These are phyloP conservation scores for Bactericera cockerelli DNA, from an alignment of 1,140 invertebrate species.

Conservation along the genomic window DNA sequence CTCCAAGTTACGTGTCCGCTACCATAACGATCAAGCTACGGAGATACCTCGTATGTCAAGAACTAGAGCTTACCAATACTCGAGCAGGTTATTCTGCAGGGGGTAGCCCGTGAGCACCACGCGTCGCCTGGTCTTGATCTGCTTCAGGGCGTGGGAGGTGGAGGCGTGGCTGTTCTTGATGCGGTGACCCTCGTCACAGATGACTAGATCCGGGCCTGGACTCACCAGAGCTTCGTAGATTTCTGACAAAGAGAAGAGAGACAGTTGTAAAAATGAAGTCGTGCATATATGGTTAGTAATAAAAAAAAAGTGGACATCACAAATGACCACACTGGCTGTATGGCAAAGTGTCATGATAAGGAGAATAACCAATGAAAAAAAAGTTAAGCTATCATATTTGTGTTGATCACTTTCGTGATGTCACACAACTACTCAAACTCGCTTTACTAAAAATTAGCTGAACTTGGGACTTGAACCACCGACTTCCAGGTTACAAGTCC, in stretches of 20 bases:
- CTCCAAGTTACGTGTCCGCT: too few species aligned
- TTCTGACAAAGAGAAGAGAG: slow-evolving; percentile 47
- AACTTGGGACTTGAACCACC: too few species aligned
- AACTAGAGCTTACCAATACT: slow-evolving; percentile 60
- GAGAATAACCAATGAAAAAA: too few species aligned
- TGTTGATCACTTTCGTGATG: too few species aligned
- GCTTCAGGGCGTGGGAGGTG: slow-evolving; percentile 79
- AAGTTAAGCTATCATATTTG: too few species aligned
- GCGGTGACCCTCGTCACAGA: slow-evolving; percentile 91
- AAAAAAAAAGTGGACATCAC: neutral
- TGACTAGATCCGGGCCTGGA: slow-evolving; percentile 86
- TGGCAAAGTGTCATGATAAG: too few species aligned
- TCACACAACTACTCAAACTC: too few species aligned
- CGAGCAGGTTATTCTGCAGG: slow-evolving; percentile 87
- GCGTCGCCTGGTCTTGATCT: slow-evolving; percentile 74
- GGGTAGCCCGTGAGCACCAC: slow-evolving; percentile 91
- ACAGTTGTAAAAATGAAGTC: slow-evolving; percentile 14
- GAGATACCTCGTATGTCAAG: too few species aligned
- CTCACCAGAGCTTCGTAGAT: slow-evolving; percentile 73
- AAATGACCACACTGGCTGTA: neutral
- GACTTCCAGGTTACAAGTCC: too few species aligned
- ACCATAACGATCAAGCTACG: too few species aligned
- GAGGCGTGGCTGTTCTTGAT: slow-evolving; percentile 92
- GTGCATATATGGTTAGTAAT: neutral
- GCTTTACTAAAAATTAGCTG: too few species aligned